phyloP scores from a whole-genome alignment of 2,888 invertebrate species.

The Andrena trimmerana region DNA sequence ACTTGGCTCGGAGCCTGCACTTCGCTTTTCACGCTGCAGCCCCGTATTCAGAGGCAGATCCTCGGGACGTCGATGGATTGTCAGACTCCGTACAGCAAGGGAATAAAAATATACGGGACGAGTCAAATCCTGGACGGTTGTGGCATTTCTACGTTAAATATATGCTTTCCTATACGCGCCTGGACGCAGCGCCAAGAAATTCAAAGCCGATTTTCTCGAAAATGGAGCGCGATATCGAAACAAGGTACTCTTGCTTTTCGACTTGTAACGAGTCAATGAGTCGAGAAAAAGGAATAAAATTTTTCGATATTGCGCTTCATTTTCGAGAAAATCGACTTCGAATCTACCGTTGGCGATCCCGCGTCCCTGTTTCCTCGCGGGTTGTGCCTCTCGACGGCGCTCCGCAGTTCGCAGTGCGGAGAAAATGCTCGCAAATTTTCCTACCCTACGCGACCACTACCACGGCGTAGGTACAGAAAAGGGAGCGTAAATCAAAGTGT shows the following conservation, averaged over 20 bases:
- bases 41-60: background rate
- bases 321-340: too few relatives aligned
- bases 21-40: background rate
- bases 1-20: conserved; percentile 34
- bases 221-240: too few relatives aligned
- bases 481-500: background rate
- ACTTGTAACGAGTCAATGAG: too few relatives aligned
- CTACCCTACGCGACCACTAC: background rate
- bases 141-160: background rate
- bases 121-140: background rate
- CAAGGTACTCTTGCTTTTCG: too few relatives aligned
- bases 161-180: too few relatives aligned
- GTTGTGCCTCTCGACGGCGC: conserved; percentile 21
- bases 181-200: too few relatives aligned
- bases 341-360: background rate
- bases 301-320: too few relatives aligned
- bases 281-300: too few relatives aligned
- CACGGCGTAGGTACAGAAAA: too few relatives aligned
- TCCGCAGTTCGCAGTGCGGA: conserved; percentile 20
- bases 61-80: conserved; percentile 8
- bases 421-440: background rate
- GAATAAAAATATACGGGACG: conserved; percentile 20
- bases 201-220: too few relatives aligned
- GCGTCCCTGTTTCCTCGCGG: background rate
- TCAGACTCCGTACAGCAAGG: background rate